Evolutionary conservation across 2,888 invertebrate genomes (phyloP).

Genomic region (Acholoe squamosa): DNA sequence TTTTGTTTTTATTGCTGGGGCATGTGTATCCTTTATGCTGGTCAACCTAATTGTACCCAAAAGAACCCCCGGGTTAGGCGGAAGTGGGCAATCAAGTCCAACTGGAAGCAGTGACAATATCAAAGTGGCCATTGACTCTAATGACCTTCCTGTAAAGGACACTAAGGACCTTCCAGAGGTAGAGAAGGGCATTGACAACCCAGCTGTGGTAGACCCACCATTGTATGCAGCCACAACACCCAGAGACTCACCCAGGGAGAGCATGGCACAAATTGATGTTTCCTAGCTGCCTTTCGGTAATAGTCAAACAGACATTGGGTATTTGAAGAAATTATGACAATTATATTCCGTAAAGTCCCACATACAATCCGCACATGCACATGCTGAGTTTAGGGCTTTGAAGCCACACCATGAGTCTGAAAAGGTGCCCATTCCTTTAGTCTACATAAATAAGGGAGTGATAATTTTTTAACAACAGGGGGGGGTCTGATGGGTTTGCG

Average conservation of each 20-base stretch:
- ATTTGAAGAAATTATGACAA: no score
- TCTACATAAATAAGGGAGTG: no score
- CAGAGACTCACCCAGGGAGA: neutral
- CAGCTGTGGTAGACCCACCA: neutral
- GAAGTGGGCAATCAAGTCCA: neutral
- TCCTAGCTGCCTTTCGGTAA: no score
- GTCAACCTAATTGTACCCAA: neutral
- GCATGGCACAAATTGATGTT: neutral
- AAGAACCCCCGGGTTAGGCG: neutral
- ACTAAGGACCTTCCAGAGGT: neutral
- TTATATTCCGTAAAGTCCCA: no score
- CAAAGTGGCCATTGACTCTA: neutral
- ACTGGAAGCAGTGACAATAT: neutral
- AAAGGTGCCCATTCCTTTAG: no score
- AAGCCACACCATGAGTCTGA: no score
- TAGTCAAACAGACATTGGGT: no score
- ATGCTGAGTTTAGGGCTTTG: no score
- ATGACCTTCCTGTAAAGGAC: neutral
- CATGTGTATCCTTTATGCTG: slow-evolving; percentile 7
- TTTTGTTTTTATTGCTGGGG: slow-evolving; percentile 39
- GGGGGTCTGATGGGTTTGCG: no score
- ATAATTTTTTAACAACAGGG: no score
- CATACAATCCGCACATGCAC: no score
- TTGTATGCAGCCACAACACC: neutral
- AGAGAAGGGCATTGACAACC: neutral